These are phyloP conservation scores for Meta bourneti DNA, from an alignment of 2,888 invertebrate species.

Conservation along the genomic window DNA sequence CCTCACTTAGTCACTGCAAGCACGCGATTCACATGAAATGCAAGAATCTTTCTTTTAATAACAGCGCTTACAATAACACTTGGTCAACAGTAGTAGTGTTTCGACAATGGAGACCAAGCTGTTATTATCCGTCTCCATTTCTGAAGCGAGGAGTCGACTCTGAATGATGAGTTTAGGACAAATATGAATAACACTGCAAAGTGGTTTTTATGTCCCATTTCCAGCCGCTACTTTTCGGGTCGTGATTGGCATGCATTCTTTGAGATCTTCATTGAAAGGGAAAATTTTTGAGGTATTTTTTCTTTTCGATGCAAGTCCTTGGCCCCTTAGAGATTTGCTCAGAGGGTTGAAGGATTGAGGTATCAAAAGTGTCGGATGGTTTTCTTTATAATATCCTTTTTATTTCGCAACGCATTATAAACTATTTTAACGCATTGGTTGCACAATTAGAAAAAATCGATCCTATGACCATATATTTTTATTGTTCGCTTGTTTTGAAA, in stretches of 20 bases:
- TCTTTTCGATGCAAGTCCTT: background rate
- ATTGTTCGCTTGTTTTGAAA: no score
- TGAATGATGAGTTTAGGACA: background rate
- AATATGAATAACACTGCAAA: background rate
- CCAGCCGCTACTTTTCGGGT: background rate
- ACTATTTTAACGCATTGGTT: background rate
- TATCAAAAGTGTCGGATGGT: background rate
- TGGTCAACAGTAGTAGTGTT: constrained; percentile 16
- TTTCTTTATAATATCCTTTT: background rate
- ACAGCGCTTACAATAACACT: constrained; percentile 31
- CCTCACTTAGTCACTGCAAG: constrained; percentile 59
- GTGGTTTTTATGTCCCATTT: background rate
- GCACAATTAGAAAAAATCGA: no score
- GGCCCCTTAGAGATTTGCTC: background rate
- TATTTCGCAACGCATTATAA: background rate
- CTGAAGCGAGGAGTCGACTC: background rate
- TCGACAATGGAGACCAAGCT: constrained; percentile 21
- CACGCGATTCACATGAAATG: constrained; percentile 71
- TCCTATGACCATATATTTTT: no score
- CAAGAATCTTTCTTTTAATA: constrained; percentile 11
- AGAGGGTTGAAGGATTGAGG: background rate
- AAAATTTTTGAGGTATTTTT: background rate
- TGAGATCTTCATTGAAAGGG: background rate
- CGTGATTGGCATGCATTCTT: no score
- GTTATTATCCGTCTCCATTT: constrained; percentile 19